Evolutionary conservation across 2,888 invertebrate species (phyloP), one percentile per base, ranked within the genome.

Genomic region (Drosophila paramelanica): DNA sequence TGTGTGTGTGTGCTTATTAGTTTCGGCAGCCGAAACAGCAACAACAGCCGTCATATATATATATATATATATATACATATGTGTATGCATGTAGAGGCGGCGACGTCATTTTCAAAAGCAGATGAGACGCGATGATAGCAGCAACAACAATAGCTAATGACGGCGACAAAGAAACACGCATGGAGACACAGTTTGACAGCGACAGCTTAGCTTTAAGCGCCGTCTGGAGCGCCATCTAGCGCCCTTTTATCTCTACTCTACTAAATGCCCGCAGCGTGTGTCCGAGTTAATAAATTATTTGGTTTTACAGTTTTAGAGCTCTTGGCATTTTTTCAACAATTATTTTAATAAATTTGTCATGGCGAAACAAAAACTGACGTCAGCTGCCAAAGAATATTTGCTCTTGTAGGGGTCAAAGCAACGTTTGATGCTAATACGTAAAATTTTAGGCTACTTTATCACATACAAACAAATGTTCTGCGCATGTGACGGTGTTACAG

Each of bases 51-150:
- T 57, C 57, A 39, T 49, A 27, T 7, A 27, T 27, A 27, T 27
- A 27, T 6, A 27, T 27, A 27, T 1, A 27, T 27, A 27, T 7
- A n/a, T n/a, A n/a, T n/a, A n/a, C 1, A 17, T 17, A 1, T 17
- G 17, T 17, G 8, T 33, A 33, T 52, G 20, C 53, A 45, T 52
- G 20, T 57, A 45, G 11, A 33, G 31, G 27, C 52, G 49, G 62
- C 78, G 62, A 81, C 88, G 88, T 81, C 88, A 87, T 74, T 81
- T 68, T 81, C 57, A 57, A 49, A 73, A 70, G 51, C 43, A 62
- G 67, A 62, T 50, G 55, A 39, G 50, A 41, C 45, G 27, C 55
- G 57, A 58, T 52, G 42, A 65, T 45, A 65, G 36, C 47, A 49
- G 49, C 47, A 56, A 57, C 58, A 57, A 55, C 52, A 55, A 50